phyloP scores from a whole-genome alignment of 1,140 invertebrate genomes.

The Chionoecetes opilio region DNA sequence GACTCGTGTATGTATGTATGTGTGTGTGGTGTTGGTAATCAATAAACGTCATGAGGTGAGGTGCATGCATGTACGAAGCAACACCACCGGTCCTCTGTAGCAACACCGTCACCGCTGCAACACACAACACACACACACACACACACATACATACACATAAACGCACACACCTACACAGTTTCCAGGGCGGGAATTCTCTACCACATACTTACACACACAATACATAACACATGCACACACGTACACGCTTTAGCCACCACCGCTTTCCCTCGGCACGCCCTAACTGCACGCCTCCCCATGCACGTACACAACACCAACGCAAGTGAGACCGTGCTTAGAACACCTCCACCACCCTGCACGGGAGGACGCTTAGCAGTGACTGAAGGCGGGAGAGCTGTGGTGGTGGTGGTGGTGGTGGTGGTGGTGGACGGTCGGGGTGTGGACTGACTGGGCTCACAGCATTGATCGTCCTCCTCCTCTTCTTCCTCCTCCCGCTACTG shows the following conservation, averaged over 20 bases:
- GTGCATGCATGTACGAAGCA: background rate
- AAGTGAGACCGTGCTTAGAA: background rate
- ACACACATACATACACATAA: too few species aligned
- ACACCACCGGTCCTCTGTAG: background rate
- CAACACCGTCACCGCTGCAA: background rate
- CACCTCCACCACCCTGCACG: background rate
- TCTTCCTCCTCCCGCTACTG: constrained; percentile 4
- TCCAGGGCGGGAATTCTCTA: background rate
- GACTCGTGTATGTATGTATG: background rate
- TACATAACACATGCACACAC: too few species aligned
- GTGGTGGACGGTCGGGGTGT: background rate
- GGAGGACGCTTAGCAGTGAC: too few species aligned
- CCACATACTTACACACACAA: background rate
- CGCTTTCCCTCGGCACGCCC: too few species aligned
- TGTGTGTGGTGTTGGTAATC: background rate
- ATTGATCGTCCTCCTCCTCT: constrained; percentile 55
- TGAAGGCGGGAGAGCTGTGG: background rate
- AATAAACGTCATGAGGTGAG: constrained; percentile 5
- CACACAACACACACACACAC: background rate
- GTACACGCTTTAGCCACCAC: too few species aligned
- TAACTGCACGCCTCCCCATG: too few species aligned
- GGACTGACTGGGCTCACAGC: constrained; percentile 40
- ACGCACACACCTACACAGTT: too few species aligned
- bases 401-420: background rate
- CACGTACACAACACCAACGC: background rate